Base-by-base conservation (phyloP, 2,888 invertebrate species). In the Nomada hirtipes region DNA sequence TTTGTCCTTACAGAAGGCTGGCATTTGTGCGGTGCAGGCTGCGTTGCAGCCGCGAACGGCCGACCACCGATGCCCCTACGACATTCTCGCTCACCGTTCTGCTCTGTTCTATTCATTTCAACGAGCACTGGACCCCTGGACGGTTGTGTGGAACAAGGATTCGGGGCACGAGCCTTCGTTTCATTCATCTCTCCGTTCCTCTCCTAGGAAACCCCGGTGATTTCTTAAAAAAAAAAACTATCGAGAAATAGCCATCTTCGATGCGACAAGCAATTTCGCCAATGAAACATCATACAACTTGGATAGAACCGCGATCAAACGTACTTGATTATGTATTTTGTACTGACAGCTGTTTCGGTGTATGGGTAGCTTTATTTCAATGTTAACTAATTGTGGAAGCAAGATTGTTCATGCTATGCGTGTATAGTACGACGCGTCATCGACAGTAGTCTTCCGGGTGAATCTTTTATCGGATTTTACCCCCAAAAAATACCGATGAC, bases 21-120 rank as follows among this genome's bases (percentile, higher is more conserved):
- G 83, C 90, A 88, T 92, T 91, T 90, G 90, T 88, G 85, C 87
- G 84, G 79, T 85, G 91, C 91, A 91, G 91, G 86, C 91, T 91
- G 91, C 88, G 85, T 76, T 88, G 87, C 88, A 87, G 85, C 87
- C 85, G 89, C 88, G 79, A 64, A 88, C 86, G 88, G 86, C 83
- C 88, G 85, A 85, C 88, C 78, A 72, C 86, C 47, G 47, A 47
- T 47, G 47, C 15, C 15, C 15, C 47, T 47, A 15, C 15, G 76
- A 76, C 82, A 73, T 81, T 84, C 80, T 83, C 82, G 86, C 80
- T 86, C 86, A 84, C 76, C 83, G 82, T 82, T 57, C 76, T 78
- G 53, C 76, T 69, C 63, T 75, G 84, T 88, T 89, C 89, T 82
- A 86, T 89, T 67, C 82, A 85, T 79, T 59, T 64, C 63, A 53